Base-by-base conservation (phyloP, 2,797 vertebrate species). In the Sebastes melanostomus region DNA sequence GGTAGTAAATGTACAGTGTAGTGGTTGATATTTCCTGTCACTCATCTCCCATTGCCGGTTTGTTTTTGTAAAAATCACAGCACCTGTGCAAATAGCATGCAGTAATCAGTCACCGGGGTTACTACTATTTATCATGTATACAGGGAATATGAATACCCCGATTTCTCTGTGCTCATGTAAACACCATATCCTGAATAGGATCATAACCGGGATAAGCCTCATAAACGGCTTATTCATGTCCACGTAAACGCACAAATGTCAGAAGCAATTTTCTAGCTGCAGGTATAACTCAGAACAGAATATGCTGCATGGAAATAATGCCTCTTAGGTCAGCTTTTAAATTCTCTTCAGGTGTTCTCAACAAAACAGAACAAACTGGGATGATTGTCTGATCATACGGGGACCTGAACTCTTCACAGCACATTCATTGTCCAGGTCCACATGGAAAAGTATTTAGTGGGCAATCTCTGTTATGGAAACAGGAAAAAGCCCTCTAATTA, bases 211-310 rank as follows among this genome's bases (percentile, higher is more conserved):
- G 52, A 54, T 54, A 54, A 22, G n/a, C 52, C 52, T 54, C 52
- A 22, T 5, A 22, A 54, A 54, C 52, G 22, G 46, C 46, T 54
- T 54, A 54, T 54, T 54, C 20, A 54, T 22, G 50, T 42, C 62
- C 8, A 25, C 38, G 22, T 46, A 18, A 46, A 66, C 36, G 4
- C 54, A 55, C 54, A 55, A 55, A 32, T 65, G 29, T 55, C 67
- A 72, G 75, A 73, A 54, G 24, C 66, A 83, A 7, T 79, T 63
- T 63, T 54, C 50, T 54, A n/a, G 50, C 50, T 54, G 20, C 20
- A 22, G 50, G 50, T 54, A 54, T 59, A 27, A 67, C 56, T 84
- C 10, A 61, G 52, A 66, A 62, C 20, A 55, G 22, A 59, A 32
- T 3, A 72, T 32, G 22, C 20, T 58, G 25, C 52, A 29, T 61